These are phyloP conservation scores for Hirtodrosophila duncani DNA, from an alignment of 2,888 invertebrate species.

Conservation along the genomic window DNA sequence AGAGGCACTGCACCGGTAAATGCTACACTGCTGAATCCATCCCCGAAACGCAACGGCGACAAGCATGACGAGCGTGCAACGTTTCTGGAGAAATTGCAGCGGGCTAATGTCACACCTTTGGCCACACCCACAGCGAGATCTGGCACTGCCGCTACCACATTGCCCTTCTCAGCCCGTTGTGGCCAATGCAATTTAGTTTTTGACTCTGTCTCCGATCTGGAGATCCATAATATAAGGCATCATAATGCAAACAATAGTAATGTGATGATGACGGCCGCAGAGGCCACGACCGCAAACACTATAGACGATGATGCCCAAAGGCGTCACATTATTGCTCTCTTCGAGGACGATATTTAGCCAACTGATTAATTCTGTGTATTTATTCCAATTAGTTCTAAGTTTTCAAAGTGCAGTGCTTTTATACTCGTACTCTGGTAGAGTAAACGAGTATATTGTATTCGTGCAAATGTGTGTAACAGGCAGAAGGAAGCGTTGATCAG, in stretches of 20 bases:
- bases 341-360: conserved; percentile 68
- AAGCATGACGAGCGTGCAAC: conserved; percentile 50
- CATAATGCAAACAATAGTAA: conserved; percentile 59
- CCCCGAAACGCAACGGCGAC: not conserved
- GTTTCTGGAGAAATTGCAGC: conserved; percentile 69
- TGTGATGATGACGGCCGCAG: conserved; percentile 59
- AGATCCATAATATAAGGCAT: conserved; percentile 72
- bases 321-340: conserved; percentile 75
- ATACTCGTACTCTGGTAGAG: too few relatives aligned
- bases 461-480: too few relatives aligned
- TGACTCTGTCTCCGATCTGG: conserved; percentile 70
- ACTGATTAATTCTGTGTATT: not conserved
- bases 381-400: too few relatives aligned
- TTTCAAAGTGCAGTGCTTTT: not conserved
- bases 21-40: not conserved
- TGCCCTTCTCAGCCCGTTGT: conserved; percentile 72
- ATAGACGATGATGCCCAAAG: conserved; percentile 60
- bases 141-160: conserved; percentile 15
- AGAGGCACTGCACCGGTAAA: conserved; percentile 22
- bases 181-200: conserved; percentile 73
- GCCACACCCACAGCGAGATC: conserved; percentile 2
- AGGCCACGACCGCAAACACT: conserved; percentile 45
- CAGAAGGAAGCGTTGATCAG: too few relatives aligned
- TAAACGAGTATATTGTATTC: too few relatives aligned
- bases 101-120: conserved; percentile 38